A percentile compares a stretch with the other conserved stretches of the same genome.
Evolutionary conservation across 2,113 vertebrate species (phyloP).

Genomic region (Apodemus speciosus): DNA sequence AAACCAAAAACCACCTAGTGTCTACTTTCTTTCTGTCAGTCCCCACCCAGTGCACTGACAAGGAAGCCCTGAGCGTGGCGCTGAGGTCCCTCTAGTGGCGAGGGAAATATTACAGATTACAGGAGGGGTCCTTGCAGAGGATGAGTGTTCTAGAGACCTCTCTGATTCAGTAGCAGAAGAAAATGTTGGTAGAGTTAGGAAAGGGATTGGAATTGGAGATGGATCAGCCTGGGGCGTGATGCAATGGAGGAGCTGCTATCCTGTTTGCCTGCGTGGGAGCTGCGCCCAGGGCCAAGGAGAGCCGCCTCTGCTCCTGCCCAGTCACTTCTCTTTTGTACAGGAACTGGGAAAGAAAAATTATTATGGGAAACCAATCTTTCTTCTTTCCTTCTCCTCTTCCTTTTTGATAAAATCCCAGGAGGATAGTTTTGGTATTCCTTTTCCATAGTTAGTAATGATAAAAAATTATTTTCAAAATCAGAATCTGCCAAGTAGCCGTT

Average conservation of each 20-base stretch:
- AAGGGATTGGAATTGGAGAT: not conserved
- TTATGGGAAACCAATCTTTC: not conserved
- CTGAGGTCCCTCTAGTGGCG: not conserved
- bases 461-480: not conserved
- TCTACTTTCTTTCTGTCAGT: not conserved
- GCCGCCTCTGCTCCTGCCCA: not conserved
- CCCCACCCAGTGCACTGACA: not conserved
- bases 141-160: not conserved
- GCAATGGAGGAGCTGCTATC: not conserved
- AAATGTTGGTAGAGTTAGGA: not conserved
- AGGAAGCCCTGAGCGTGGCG: not conserved
- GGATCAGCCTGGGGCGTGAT: no score
- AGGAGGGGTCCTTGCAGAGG: not conserved
- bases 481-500: not conserved
- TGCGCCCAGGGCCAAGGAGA: not conserved
- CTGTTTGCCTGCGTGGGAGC: not conserved
- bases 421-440: not conserved
- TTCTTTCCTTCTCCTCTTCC: not conserved
- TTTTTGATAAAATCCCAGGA: not conserved
- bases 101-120: not conserved
- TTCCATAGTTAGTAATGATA: slow-evolving; percentile 1
- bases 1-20: no score
- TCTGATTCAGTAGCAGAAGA: not conserved
- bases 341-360: not conserved
- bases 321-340: not conserved